Evolutionary conservation across 1,140 invertebrate species (phyloP).

Genomic region (Mactra quadrangularis): DNA sequence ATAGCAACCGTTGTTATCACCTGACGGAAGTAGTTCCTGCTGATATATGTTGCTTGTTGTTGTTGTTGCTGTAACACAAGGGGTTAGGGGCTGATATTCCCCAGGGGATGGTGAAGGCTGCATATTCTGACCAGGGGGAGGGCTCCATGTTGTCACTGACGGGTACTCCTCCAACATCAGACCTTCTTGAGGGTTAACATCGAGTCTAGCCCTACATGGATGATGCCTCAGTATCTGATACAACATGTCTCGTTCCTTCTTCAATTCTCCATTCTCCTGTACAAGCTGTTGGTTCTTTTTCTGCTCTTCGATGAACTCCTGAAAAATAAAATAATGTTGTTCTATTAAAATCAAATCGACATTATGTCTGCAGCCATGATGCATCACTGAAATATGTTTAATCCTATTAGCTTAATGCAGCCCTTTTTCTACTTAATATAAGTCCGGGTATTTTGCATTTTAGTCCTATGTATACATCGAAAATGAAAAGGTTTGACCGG

Average conservation of each 20-base stretch:
- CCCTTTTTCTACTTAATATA: no score
- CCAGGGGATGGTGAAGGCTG: not conserved
- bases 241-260: not conserved
- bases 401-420: no score
- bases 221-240: not conserved
- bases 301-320: conserved; percentile 37
- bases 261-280: not conserved
- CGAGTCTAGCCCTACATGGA: not conserved
- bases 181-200: not conserved
- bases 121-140: not conserved
- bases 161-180: no score
- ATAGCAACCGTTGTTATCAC: not conserved
- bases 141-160: no score
- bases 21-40: no score
- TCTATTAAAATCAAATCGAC: not conserved
- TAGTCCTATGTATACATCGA: no score
- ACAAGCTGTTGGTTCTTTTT: not conserved
- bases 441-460: no score
- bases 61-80: no score
- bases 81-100: not conserved
- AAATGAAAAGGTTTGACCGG: no score
- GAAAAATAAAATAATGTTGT: not conserved
- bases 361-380: not conserved
- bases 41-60: no score
- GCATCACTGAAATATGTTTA: not conserved